Conservation (phyloP, 2,113 vertebrate species). For the Centropus unirufus region DNA sequence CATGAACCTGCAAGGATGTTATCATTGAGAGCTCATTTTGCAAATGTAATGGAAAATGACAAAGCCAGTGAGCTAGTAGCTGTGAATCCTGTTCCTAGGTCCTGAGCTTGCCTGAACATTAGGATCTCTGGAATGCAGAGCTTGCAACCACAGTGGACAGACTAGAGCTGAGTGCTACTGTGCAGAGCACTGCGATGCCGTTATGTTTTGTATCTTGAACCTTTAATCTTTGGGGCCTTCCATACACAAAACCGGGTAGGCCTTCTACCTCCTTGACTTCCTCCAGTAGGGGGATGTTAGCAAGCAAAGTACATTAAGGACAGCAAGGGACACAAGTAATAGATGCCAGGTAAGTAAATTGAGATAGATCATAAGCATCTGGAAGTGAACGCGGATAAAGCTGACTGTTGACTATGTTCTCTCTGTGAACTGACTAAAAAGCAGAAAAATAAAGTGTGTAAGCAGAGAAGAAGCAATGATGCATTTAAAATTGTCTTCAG, state of each 20-base stretch:
- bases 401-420: conserved; percentile 25
- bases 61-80: neutral
- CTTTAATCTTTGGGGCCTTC: neutral
- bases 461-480: conserved; percentile 50
- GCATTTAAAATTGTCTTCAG: conserved; percentile 54
- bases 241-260: neutral
- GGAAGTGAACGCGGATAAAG: conserved; percentile 9
- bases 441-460: conserved; percentile 59
- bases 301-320: neutral
- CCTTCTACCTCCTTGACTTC: neutral
- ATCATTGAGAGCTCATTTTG: neutral
- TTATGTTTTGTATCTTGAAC: neutral
- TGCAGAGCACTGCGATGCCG: neutral
- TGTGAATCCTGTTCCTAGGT: neutral
- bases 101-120: neutral
- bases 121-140: neutral
- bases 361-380: conserved; percentile 19
- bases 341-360: neutral
- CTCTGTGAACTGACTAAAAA: conserved; percentile 37
- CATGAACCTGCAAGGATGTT: neutral
- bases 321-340: neutral
- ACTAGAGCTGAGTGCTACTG: neutral
- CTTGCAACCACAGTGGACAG: neutral
- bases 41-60: neutral
- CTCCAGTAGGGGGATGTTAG: neutral